A percentile compares a stretch with the other conserved stretches of the same genome.
phyloP scores from a whole-genome alignment of 2,888 invertebrate genomes.

The Polylopha cassiicola region DNA sequence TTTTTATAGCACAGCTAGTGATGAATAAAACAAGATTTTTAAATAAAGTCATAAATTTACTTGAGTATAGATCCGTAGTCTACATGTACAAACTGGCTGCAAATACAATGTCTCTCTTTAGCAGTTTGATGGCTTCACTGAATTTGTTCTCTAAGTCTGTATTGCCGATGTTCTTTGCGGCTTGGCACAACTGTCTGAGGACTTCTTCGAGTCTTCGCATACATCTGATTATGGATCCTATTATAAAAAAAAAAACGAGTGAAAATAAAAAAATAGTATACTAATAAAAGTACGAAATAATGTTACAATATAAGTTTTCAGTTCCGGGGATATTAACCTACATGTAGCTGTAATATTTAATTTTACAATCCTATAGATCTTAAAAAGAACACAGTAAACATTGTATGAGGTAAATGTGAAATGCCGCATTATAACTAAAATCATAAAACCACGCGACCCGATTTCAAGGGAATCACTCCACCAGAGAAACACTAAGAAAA shows the following conservation, averaged over 20 bases:
- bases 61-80: slow-evolving; percentile 9
- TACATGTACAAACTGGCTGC: slow-evolving; percentile 95
- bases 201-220: slow-evolving; percentile 98
- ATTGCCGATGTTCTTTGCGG: slow-evolving; percentile 97
- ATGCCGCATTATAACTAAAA: no score
- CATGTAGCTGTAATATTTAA: no score
- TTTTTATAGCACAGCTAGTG: slow-evolving; percentile 2
- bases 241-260: slow-evolving; percentile 4
- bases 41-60: slow-evolving; percentile 11
- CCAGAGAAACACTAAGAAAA: no score
- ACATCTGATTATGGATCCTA: slow-evolving; percentile 84
- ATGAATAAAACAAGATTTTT: slow-evolving; percentile 5
- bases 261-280: no score
- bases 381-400: no score
- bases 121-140: slow-evolving; percentile 90
- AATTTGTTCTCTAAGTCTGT: slow-evolving; percentile 97
- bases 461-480: no score
- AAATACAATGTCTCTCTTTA: slow-evolving; percentile 99
- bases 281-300: no score
- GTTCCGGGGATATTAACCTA: no score
- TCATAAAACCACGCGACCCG: no score
- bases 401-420: no score
- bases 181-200: slow-evolving; percentile 95
- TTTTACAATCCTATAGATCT: no score
- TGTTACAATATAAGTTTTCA: no score